Evolutionary conservation across 2,797 vertebrate genomes (phyloP), one percentile per base, ranked within the genome.

Genomic region (Chelonia mydas): DNA sequence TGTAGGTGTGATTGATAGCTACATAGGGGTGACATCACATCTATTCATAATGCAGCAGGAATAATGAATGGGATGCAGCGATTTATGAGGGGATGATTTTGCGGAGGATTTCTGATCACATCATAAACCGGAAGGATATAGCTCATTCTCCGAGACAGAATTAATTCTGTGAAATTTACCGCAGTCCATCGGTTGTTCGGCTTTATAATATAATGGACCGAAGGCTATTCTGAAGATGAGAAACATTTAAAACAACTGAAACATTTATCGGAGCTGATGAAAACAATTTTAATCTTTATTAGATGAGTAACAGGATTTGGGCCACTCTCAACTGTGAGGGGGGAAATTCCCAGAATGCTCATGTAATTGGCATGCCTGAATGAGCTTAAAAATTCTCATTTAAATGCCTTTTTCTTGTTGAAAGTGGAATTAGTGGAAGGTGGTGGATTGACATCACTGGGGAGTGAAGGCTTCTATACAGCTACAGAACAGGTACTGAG

Each of bases 291-390:
- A 65, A 89, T 31, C 51, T n/a, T 81, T 86, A 1, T 92, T 89
- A 45, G 3, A 65, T 89, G 47, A 89, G 11, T 57, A 4, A 61
- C 3, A 61, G 83, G 83, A 74, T 76, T 87, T 78, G 21, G 65
- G 68, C 83, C 55, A 41, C 61, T 86, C 23, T 19, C 25, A 5
- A 45, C 2, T 0, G 45, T 47, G 47, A 79, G 78, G 65, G 55
- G 78, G 86, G 31, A 85, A 92, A 86, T 94, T 86, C 93, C 78
- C 86, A 57, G 78, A 28, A 89, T 90, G 78, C 53, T 88, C 80
- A 89, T 93, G 92, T 77, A 85, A 57, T 81, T 84, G 90, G 31
- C 72, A 72, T 31, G 3, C 68, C 55, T 51, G 55, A 53, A 45
- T 10, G 81, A 81, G 61, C 83, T 90, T 85, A 82, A 33, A 57